Evolutionary conservation across 1,140 invertebrate species (phyloP).

Genomic region (Ladona fulva): DNA sequence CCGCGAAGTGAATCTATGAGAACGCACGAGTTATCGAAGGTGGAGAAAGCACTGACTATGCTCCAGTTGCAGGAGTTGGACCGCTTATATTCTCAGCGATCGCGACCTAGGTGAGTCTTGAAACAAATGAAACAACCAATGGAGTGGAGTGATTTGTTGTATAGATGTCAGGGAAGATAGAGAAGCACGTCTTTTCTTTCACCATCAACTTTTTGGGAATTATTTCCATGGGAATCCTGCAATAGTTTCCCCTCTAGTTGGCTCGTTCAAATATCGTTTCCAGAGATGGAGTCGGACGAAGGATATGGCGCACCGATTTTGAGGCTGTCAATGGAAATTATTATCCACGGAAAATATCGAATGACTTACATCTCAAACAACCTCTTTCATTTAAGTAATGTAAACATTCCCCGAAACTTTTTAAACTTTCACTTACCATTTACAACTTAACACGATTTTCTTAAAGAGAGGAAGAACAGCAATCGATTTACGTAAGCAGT

Average conservation of each 20-base stretch:
- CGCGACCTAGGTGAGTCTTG: constrained; percentile 20
- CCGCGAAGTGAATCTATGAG: constrained; percentile 17
- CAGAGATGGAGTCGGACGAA: no score
- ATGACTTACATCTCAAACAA: no score
- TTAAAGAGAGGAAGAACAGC: no score
- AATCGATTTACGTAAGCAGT: no score
- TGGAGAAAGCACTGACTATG: constrained; percentile 20
- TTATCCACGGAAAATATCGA: no score
- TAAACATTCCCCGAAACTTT: no score
- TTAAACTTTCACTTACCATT: no score
- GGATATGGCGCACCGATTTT: no score
- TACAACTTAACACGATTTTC: no score
- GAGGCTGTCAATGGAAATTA: no score
- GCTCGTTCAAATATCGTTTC: not conserved
- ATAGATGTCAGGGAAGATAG: not conserved
- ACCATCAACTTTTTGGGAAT: not conserved
- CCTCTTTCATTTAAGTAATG: no score
- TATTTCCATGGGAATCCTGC: not conserved
- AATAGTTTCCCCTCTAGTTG: constrained; percentile 7
- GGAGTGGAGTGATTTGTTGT: not conserved
- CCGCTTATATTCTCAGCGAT: constrained; percentile 18
- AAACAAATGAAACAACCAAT: not conserved
- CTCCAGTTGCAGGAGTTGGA: constrained; percentile 21
- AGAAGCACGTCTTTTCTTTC: not conserved
- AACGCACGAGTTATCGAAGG: constrained; percentile 14